phyloP scores from a whole-genome alignment of 1,140 invertebrate species.

The Cyphomyrmex costatus region DNA sequence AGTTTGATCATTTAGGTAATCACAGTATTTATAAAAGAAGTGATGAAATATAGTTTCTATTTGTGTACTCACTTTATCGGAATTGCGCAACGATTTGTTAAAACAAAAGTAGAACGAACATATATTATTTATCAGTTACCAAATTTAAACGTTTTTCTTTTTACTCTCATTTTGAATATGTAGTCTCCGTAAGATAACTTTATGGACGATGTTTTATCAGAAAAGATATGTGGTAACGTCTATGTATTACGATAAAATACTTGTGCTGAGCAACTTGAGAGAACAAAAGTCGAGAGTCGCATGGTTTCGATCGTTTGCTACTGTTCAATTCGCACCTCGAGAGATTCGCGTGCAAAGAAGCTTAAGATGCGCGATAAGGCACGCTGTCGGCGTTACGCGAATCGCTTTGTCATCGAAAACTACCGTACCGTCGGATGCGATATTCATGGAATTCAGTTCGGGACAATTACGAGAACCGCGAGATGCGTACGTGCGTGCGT shows the following conservation, averaged over 20 bases:
- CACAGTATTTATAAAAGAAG: not conserved
- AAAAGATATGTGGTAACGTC: conserved; percentile 22
- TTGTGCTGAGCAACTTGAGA: conserved; percentile 3
- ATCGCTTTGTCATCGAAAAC: conserved; percentile 56
- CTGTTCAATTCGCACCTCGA: conserved; percentile 32
- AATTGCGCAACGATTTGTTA: not conserved
- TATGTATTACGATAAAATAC: conserved; percentile 37
- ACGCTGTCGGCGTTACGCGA: conserved; percentile 36
- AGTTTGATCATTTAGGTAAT: no score
- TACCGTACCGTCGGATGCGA: conserved; percentile 1
- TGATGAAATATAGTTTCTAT: not conserved
- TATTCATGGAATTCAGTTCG: conserved; percentile 1
- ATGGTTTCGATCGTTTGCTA: conserved; percentile 40
- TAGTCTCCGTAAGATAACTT: not conserved
- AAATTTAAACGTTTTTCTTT: not conserved
- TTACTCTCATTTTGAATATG: not conserved
- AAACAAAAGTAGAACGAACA: not conserved
- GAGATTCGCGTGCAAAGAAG: conserved; percentile 18
- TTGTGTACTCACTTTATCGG: not conserved
- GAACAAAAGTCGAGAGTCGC: conserved; percentile 42
- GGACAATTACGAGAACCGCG: not conserved
- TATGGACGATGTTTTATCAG: conserved; percentile 29
- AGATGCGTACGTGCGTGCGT: not conserved
- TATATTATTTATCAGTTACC: not conserved
- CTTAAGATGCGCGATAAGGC: conserved; percentile 60